These are phyloP conservation scores for Lissocephala sabroskyi DNA, from an alignment of 2,888 invertebrate genomes.

Conservation along the genomic window DNA sequence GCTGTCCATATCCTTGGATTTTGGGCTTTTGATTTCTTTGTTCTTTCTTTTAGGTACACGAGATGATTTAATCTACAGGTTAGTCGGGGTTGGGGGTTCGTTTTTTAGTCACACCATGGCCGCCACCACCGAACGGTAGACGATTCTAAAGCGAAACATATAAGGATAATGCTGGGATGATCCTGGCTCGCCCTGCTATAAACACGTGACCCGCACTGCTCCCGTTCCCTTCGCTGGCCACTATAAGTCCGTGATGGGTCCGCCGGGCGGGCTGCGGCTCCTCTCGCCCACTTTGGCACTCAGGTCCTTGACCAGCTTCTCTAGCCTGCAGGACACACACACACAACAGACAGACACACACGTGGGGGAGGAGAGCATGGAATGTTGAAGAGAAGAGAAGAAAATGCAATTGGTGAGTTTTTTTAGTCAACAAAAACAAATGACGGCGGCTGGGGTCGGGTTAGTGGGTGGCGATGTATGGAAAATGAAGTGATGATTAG, in stretches of 20 bases:
- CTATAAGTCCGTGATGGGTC: slow-evolving; percentile 72
- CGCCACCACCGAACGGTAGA: too few species aligned
- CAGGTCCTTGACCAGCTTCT: slow-evolving; percentile 71
- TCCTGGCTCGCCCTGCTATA: slow-evolving; percentile 54
- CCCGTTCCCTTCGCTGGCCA: too few species aligned
- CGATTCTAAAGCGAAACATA: too few species aligned
- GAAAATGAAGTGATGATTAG: not conserved
- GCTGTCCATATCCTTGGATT: too few species aligned
- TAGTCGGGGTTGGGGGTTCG: too few species aligned
- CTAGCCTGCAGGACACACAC: slow-evolving; percentile 68
- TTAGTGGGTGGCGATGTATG: slow-evolving; percentile 11
- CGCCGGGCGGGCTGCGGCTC: slow-evolving; percentile 69
- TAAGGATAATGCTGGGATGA: too few species aligned
- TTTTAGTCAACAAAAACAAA: not conserved
- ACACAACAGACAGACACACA: slow-evolving; percentile 24
- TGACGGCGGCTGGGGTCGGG: not conserved
- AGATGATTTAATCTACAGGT: too few species aligned
- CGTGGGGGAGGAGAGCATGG: not conserved
- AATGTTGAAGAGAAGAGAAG: too few species aligned
- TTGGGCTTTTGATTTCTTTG: too few species aligned
- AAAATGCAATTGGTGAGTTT: too few species aligned
- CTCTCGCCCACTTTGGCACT: slow-evolving; percentile 49
- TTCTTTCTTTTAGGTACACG: too few species aligned
- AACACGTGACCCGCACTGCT: slow-evolving; percentile 61
- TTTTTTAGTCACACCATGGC: too few species aligned